These are phyloP conservation scores for Dryas iulia DNA, from an alignment of 1,140 invertebrate species.

Conservation along the genomic window DNA sequence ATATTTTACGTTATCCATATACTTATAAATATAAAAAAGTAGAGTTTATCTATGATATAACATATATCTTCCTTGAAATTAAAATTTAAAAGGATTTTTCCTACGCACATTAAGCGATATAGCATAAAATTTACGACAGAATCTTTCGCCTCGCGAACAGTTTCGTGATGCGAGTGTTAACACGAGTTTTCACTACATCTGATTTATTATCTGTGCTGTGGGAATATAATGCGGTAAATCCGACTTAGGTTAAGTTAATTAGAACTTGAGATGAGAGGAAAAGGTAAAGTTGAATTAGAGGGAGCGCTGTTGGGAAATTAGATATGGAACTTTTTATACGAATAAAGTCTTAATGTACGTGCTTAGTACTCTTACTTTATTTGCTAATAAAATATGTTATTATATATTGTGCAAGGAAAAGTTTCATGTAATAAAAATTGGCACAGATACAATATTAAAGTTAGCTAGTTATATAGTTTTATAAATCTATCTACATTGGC, in stretches of 20 bases:
- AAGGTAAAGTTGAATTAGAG: slow-evolving; percentile 19
- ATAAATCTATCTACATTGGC: background rate
- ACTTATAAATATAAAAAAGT: no score
- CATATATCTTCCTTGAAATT: no score
- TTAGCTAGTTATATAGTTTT: background rate
- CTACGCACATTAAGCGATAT: background rate
- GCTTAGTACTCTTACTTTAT: background rate
- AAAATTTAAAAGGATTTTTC: background rate
- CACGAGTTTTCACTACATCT: slow-evolving; percentile 27
- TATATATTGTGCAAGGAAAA: background rate
- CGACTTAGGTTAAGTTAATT: slow-evolving; percentile 44
- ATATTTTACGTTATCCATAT: no score
- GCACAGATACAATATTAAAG: background rate
- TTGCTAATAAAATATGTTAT: background rate
- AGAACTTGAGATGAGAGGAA: slow-evolving; percentile 39
- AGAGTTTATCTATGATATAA: no score
- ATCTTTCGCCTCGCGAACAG: background rate
- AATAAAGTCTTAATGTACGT: background rate
- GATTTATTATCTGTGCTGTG: slow-evolving; percentile 39
- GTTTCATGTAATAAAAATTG: background rate
- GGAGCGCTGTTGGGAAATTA: slow-evolving; percentile 7
- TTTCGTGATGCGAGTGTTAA: background rate
- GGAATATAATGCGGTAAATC: slow-evolving; percentile 29
- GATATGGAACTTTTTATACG: background rate
- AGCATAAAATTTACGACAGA: background rate